These are phyloP conservation scores for Carettochelys insculpta DNA, from an alignment of 2,113 vertebrate species.

Conservation along the genomic window DNA sequence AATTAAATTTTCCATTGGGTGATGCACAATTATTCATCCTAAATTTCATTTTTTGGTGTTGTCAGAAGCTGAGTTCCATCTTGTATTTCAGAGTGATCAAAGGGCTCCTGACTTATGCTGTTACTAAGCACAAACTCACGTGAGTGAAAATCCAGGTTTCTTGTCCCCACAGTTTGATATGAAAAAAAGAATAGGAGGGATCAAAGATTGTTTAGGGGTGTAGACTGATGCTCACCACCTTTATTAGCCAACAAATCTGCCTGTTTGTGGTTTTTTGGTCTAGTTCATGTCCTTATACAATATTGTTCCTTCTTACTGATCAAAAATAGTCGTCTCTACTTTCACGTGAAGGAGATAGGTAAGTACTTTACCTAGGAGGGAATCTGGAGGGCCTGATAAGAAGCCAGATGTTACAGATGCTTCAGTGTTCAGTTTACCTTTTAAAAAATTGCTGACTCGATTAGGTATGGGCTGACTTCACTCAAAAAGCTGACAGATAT, in stretches of 20 bases:
- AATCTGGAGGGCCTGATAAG: background rate
- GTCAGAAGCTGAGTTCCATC: background rate
- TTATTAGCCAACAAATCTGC: background rate
- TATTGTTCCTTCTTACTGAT: background rate
- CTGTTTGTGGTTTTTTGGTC: background rate
- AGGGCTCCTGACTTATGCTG: background rate
- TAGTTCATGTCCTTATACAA: background rate
- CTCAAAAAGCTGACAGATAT: background rate
- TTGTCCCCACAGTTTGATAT: background rate
- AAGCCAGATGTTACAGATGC: background rate
- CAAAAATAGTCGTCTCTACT: background rate
- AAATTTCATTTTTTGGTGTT: background rate
- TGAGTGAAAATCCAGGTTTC: background rate
- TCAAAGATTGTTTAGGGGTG: background rate
- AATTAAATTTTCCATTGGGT: slow-evolving; percentile 10
- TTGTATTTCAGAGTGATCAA: background rate
- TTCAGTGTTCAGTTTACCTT: background rate
- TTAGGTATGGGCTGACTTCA: background rate
- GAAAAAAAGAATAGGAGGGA: background rate
- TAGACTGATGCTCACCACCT: background rate
- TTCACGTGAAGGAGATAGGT: background rate
- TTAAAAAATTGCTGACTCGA: background rate
- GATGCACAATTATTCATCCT: slow-evolving; percentile 10
- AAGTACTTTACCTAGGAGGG: background rate
- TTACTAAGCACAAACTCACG: background rate